These are phyloP conservation scores for Sinocyclocheilus grahami DNA, from an alignment of 2,113 vertebrate genomes.

Conservation along the genomic window DNA sequence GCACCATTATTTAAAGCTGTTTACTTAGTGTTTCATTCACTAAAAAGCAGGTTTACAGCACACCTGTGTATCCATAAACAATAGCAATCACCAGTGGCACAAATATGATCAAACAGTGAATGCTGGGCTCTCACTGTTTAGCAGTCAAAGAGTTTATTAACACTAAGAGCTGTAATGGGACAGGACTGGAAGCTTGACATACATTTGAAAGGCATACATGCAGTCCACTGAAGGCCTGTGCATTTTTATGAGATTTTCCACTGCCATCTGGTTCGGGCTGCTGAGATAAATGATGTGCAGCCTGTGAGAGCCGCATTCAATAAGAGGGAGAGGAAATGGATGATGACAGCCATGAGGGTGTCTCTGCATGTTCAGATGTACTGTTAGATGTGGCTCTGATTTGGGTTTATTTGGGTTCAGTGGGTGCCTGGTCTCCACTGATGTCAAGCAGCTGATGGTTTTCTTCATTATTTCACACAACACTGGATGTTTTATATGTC, in stretches of 20 bases:
- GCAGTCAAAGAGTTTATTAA: background rate
- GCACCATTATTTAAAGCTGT: background rate
- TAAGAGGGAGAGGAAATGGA: constrained; percentile 62
- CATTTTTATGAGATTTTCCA: constrained; percentile 73
- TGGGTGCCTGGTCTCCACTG: constrained; percentile 35
- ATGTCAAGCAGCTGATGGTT: constrained; percentile 26
- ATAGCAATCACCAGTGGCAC: background rate
- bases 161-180: background rate
- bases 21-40: background rate
- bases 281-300: constrained; percentile 74
- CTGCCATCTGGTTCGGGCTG: constrained; percentile 73
- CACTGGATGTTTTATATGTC: background rate
- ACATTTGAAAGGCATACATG: constrained; percentile 32
- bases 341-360: constrained; percentile 42
- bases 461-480: background rate
- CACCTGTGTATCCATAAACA: background rate
- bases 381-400: constrained; percentile 48
- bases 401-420: constrained; percentile 41
- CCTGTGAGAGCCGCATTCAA: constrained; percentile 72
- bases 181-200: constrained; percentile 55
- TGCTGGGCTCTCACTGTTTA: background rate
- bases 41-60: background rate
- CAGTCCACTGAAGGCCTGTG: constrained; percentile 61
- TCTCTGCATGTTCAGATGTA: constrained; percentile 47
- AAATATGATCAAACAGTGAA: constrained; percentile 7